Percentiles rank a stretch among this genome's conserved stretches.
phyloP scores from a whole-genome alignment of 2,888 invertebrate genomes.

The Hirtodrosophila confusa region DNA sequence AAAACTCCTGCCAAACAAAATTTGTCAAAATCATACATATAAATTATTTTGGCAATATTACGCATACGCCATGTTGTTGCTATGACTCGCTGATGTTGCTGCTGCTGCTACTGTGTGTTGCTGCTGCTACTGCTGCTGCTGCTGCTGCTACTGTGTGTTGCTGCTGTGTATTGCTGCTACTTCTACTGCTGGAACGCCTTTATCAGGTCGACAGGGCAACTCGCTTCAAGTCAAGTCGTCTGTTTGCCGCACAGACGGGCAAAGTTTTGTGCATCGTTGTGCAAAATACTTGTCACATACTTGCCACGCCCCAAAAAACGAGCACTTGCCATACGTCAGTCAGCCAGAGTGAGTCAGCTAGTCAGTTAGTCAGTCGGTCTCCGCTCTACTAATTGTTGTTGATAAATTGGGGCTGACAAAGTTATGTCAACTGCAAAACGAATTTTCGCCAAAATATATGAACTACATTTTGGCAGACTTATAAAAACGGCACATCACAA shows the following conservation, averaged over 20 bases:
- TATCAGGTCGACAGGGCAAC: constrained; percentile 23
- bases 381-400: constrained; percentile 78
- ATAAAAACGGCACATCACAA: constrained; percentile 66
- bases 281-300: constrained; percentile 76
- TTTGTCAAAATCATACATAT: constrained; percentile 44
- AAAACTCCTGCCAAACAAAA: constrained; percentile 30
- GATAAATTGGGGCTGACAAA: constrained; percentile 78
- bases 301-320: constrained; percentile 57
- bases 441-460: constrained; percentile 77
- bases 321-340: constrained; percentile 52
- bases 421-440: constrained; percentile 79
- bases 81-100: constrained; percentile 16
- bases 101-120: constrained; percentile 3
- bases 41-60: constrained; percentile 66
- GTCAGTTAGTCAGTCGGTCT: constrained; percentile 31
- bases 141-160: too few species aligned
- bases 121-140: too few species aligned
- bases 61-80: constrained; percentile 47
- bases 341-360: constrained; percentile 19
- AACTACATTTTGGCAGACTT: constrained; percentile 77
- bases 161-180: not conserved
- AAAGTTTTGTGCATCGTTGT: constrained; percentile 69
- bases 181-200: constrained; percentile 19
- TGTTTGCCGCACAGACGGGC: constrained; percentile 40
- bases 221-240: constrained; percentile 47